Evolutionary conservation across 2,888 invertebrate genomes (phyloP), one percentile per base, ranked within the genome.

Genomic region (Sphaerolaimus hirsutus): DNA sequence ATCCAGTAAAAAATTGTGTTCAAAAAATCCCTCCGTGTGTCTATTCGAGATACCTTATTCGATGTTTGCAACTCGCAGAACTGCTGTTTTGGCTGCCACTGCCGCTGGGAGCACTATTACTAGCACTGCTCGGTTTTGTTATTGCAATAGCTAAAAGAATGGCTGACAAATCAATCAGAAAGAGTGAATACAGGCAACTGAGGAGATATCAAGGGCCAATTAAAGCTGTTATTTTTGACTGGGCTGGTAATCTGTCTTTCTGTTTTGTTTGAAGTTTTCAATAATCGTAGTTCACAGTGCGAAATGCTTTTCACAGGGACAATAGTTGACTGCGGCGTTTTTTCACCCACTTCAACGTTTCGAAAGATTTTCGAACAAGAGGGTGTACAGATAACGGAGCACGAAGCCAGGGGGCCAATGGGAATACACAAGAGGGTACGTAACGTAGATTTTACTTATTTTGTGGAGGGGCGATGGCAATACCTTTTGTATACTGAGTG

Each of bases 401-500:
- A 47, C 19, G 65, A 66, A 49, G 62, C 64, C 4, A 53, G 66
- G 23, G 54, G 53, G n/a, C 65, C 66, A 1, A 66, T 65, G 65
- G 66, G 66, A 22, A 53, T 64, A 19, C 53, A 64, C 25, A 65
- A 66, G 49, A 27, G 50, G 48, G 54, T 51, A 44, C 45, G 43
- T 7, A 14, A 24, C n/a, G 40, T 19, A 7, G 40, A 32, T 12
- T 32, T 12, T 32, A 32, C 32, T 12, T 12, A 10, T 12, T 10
- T 32, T 32, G 10, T 17, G 17, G 32, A 10, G 32, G 32, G 32
- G 32, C 32, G n/a, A n/a, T n/a, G n/a, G n/a, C n/a, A n/a, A n/a
- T n/a, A n/a, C n/a, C n/a, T n/a, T n/a, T n/a, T n/a, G n/a, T n/a
- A n/a, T n/a, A n/a, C n/a, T n/a, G n/a, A n/a, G n/a, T n/a, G n/a